phyloP scores from a whole-genome alignment of 1,140 invertebrate genomes.

The Drosophila takahashii region DNA sequence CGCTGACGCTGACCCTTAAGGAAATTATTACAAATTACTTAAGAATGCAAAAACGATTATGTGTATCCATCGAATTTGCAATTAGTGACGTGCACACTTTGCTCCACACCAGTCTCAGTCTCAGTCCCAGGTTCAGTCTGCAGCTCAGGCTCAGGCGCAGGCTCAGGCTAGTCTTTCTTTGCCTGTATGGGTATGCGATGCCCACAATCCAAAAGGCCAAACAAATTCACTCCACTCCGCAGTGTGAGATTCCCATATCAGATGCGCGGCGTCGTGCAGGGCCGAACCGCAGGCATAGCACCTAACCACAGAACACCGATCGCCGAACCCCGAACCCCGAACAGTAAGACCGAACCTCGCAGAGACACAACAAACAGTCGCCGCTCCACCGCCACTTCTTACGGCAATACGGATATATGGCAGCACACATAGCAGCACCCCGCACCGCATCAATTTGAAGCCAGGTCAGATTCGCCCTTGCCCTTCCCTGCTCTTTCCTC shows the following conservation, averaged over 20 bases:
- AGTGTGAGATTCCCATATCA: constrained; percentile 74
- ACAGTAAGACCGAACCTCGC: constrained; percentile 29
- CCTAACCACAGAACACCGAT: constrained; percentile 45
- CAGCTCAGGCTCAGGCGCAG: constrained; percentile 14
- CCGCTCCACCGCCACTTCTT: constrained; percentile 13
- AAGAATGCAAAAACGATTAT: constrained; percentile 85
- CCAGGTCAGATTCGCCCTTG: constrained; percentile 18
- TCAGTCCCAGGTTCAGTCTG: constrained; percentile 15
- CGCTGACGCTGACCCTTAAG: constrained; percentile 81
- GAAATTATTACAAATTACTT: constrained; percentile 85
- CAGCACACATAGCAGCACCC: constrained; percentile 4
- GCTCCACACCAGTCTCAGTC: constrained; percentile 44
- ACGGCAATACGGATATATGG: constrained; percentile 3
- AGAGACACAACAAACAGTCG: constrained; percentile 54
- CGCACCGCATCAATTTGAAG: constrained; percentile 32
- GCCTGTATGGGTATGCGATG: constrained; percentile 8
- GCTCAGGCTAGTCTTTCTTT: constrained; percentile 27
- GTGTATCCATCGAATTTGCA: constrained; percentile 84
- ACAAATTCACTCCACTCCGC: constrained; percentile 47
- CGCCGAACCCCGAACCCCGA: constrained; percentile 14
- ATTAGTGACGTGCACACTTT: constrained; percentile 83
- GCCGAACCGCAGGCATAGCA: constrained; percentile 56
- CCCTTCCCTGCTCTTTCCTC: background rate
- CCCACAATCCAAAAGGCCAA: constrained; percentile 43
- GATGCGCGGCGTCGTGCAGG: constrained; percentile 57